Evolutionary conservation across 2,113 vertebrate genomes (phyloP), one percentile per base, ranked within the genome.

Genomic region (Salvelinus sp.): DNA sequence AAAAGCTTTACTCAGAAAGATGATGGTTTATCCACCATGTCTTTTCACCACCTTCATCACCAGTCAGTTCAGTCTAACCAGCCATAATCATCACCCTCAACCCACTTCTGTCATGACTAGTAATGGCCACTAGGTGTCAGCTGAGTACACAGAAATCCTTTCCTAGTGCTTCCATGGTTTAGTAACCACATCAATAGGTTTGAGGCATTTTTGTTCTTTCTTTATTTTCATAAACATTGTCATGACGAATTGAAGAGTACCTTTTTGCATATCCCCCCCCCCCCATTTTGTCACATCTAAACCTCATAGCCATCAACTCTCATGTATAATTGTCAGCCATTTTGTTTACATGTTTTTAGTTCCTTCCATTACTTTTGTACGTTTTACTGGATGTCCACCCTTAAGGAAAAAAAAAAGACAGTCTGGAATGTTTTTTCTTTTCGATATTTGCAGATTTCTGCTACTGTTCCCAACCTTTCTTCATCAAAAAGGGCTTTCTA

Each of bases 401-500:
- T 79, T 7, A 78, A 76, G 75, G 33, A 88, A 76, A 82, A 86
- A 2, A 7, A 79, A 84, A 84, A 90, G 93, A 82, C 30, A 60
- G 85, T 88, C 85, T 86, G 77, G 88, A 85, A 79, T 96, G 94
- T 95, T 96, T 94, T 79, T 79, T 89, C 94, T 96, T 94, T 94
- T 96, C 94, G 87, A 95, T 96, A 95, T 96, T 96, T 96, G 92
- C 96, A 96, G 95, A 96, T 97, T 93, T 96, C 94, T 94, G 95
- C 96, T 93, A 96, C 95, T 96, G 9, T 96, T 96, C 96, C 95
- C 96, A 95, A 96, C 95, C 94, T 96, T 96, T 96, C 96, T 93
- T 96, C 95, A 94, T 95, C 95, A 95, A 95, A 96, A 97, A 97
- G 97, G 96, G 96, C 97, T 98, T 97, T 97, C 94, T 95, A 95